Conservation (phyloP, 2,888 invertebrate genomes). For the Oithona nana region DNA sequence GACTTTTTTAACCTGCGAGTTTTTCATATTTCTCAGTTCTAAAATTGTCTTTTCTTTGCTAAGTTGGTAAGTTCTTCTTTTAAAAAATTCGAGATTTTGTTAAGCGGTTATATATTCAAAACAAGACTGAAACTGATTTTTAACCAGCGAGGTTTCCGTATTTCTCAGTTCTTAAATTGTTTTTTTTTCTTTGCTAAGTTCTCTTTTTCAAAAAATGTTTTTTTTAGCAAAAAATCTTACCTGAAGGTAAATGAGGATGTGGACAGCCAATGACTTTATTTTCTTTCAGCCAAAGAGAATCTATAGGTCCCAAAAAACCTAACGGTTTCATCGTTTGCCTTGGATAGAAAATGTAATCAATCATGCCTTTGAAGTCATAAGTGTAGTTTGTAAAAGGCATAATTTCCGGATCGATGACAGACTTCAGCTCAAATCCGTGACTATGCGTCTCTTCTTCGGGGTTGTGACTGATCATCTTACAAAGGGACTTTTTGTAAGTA, state of each 20-base stretch:
- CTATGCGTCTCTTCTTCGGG: slow-evolving; percentile 39
- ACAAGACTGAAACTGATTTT: too few species aligned
- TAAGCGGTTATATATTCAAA: too few species aligned
- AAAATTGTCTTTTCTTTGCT: too few species aligned
- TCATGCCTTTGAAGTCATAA: slow-evolving; percentile 98
- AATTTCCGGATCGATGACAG: slow-evolving; percentile 82
- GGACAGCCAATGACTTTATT: slow-evolving; percentile 96
- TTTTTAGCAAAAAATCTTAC: too few species aligned
- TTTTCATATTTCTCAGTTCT: too few species aligned
- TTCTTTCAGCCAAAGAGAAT: slow-evolving; percentile 76
- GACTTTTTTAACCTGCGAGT: too few species aligned
- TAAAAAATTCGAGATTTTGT: too few species aligned
- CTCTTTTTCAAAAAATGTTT: too few species aligned
- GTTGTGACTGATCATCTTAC: slow-evolving; percentile 6
- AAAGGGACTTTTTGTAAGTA: slow-evolving; percentile 3
- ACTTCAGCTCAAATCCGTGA: slow-evolving; percentile 61
- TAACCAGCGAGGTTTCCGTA: too few species aligned
- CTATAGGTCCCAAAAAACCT: slow-evolving; percentile 81
- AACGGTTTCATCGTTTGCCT: slow-evolving; percentile 85
- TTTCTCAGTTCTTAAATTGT: too few species aligned
- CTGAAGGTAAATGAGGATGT: slow-evolving; percentile 88
- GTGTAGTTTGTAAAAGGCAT: slow-evolving; percentile 99
- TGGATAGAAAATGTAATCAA: slow-evolving; percentile 98
- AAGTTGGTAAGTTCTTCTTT: too few species aligned
- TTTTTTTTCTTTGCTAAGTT: too few species aligned